Evolutionary conservation across 2,113 vertebrate species (phyloP).

Genomic region (Machaerirhynchus nigripectus): DNA sequence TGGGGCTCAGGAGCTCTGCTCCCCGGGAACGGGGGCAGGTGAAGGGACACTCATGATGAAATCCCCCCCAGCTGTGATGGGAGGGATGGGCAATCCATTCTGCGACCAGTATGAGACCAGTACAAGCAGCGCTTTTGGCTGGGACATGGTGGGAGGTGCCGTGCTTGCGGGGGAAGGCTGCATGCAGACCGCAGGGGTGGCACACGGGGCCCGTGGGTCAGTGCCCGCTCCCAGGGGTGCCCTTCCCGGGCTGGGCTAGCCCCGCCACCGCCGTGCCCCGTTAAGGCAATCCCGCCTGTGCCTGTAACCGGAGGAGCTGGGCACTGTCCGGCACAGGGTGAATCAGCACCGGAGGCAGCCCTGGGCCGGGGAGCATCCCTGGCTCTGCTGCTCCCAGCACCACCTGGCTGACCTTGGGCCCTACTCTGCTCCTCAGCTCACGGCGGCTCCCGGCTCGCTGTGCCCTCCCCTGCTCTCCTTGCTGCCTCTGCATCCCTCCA

Average conservation of each 20-base stretch:
- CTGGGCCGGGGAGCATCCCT: not conserved
- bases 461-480: not conserved
- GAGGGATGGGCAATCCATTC: not conserved
- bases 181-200: not conserved
- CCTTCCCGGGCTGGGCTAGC: not conserved
- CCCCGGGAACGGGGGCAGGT: not conserved
- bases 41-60: not conserved
- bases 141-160: fast-evolving
- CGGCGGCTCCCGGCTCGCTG: not conserved
- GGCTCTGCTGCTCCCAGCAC: not conserved
- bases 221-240: not conserved
- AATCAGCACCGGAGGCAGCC: not conserved
- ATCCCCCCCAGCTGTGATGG: not conserved
- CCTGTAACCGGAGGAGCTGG: conserved; percentile 26
- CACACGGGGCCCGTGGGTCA: not conserved
- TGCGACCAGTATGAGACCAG: not conserved
- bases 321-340: not conserved
- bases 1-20: not conserved
- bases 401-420: conserved; percentile 8
- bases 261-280: not conserved
- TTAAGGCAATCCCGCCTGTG: not conserved
- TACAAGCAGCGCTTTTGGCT: not conserved
- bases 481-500: not conserved
- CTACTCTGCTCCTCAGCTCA: fast-evolving
- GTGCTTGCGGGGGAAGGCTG: not conserved